phyloP scores from a whole-genome alignment of 1,140 invertebrate genomes.

The Apolygus lucorum region DNA sequence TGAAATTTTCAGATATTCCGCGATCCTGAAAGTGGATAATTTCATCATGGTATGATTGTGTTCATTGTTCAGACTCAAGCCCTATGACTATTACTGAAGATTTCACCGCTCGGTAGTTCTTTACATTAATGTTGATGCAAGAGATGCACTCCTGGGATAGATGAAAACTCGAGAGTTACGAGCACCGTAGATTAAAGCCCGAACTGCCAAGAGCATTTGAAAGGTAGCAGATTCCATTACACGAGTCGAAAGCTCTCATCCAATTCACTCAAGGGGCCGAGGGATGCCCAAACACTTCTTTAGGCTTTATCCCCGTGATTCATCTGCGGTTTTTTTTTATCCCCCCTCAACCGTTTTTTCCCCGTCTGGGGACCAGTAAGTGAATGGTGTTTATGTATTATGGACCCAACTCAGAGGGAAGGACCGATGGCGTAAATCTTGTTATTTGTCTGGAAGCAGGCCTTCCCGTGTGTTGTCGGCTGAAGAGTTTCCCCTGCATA shows the following conservation, averaged over 20 bases:
- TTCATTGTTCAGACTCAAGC: no score
- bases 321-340: neutral
- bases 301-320: neutral
- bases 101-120: no score
- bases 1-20: no score
- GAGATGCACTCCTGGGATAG: no score
- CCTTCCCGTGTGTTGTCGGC: no score
- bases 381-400: neutral
- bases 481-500: neutral
- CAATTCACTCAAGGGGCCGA: neutral
- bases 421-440: neutral
- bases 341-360: neutral
- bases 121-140: no score
- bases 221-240: neutral
- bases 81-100: no score
- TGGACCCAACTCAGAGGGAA: neutral
- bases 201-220: no score
- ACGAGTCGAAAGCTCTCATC: neutral
- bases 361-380: neutral
- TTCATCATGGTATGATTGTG: no score
- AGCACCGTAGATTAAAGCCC: no score
- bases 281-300: neutral
- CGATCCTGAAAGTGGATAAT: no score
- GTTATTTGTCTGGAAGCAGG: neutral
- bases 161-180: no score